A percentile compares a stretch with the other conserved stretches of the same genome.
These are phyloP conservation scores for Chaetoderma sp. DNA, from an alignment of 2,888 invertebrate species.

Conservation along the genomic window DNA sequence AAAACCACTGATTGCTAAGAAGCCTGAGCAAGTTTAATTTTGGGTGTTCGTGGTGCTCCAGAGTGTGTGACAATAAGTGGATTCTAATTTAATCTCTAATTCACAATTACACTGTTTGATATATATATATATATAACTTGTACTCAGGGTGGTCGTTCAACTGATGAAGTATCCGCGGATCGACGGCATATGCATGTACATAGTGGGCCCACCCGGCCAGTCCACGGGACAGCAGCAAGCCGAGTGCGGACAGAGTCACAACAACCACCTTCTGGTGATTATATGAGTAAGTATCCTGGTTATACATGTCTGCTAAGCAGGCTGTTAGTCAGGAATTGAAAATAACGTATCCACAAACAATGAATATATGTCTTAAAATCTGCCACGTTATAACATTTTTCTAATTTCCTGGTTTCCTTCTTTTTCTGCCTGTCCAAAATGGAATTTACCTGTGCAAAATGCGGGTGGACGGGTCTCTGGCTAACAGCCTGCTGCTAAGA, in stretches of 20 bases:
- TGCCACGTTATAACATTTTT: background rate
- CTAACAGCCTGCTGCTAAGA: background rate
- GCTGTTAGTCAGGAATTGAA: background rate
- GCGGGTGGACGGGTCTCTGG: no score
- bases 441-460: no score
- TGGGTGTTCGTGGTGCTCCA: no score
- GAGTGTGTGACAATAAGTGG: no score
- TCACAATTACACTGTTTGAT: no score
- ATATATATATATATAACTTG: no score
- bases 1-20: no score
- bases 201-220: slow-evolving; percentile 61
- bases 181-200: slow-evolving; percentile 50
- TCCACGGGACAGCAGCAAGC: slow-evolving; percentile 59
- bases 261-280: slow-evolving; percentile 57
- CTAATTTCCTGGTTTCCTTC: background rate
- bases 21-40: no score
- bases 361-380: background rate
- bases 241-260: slow-evolving; percentile 53
- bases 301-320: no score
- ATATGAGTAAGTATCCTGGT: slow-evolving; percentile 65
- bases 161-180: slow-evolving; percentile 58
- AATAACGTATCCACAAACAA: background rate
- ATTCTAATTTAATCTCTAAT: no score
- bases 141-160: slow-evolving; percentile 62
- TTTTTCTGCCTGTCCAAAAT: no score